These are phyloP conservation scores for Cyprinella venusta DNA, from an alignment of 2,797 vertebrate genomes.

Conservation along the genomic window DNA sequence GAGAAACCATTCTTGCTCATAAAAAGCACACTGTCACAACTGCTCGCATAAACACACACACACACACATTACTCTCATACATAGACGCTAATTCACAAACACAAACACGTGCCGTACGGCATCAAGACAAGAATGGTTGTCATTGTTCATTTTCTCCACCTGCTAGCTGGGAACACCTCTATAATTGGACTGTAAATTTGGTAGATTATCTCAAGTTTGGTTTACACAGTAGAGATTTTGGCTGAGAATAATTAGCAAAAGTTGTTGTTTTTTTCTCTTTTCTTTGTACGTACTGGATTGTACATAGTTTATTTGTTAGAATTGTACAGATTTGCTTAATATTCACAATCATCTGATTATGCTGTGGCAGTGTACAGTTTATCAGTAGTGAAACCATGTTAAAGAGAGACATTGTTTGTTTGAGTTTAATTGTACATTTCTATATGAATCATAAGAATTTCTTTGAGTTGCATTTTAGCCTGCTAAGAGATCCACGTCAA, in stretches of 20 bases:
- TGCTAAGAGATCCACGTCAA: background rate
- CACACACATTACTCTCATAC: conserved; percentile 28
- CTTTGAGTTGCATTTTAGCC: conserved; percentile 21
- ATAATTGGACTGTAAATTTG: conserved; percentile 43
- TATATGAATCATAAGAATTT: conserved; percentile 18
- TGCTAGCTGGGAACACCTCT: conserved; percentile 47
- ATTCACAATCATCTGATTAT: conserved; percentile 43
- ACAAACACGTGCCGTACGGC: conserved; percentile 25
- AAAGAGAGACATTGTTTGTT: conserved; percentile 31
- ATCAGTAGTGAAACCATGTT: conserved; percentile 52
- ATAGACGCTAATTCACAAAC: conserved; percentile 15
- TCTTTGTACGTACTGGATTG: conserved; percentile 22
- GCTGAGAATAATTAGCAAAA: background rate
- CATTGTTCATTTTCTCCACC: conserved; percentile 38
- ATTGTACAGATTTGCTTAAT: conserved; percentile 40
- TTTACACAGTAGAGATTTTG: conserved; percentile 18
- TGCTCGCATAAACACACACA: conserved; percentile 33
- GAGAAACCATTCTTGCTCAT: conserved; percentile 67
- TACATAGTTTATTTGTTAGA: conserved; percentile 43
- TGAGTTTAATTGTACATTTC: conserved; percentile 40
- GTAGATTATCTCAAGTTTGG: conserved; percentile 20
- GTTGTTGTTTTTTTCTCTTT: background rate
- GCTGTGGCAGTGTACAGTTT: conserved; percentile 65
- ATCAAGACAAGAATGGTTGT: conserved; percentile 10
- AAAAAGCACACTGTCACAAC: conserved; percentile 53